These are phyloP conservation scores for Hartigia nigra DNA, from an alignment of 2,888 invertebrate genomes.

Conservation along the genomic window DNA sequence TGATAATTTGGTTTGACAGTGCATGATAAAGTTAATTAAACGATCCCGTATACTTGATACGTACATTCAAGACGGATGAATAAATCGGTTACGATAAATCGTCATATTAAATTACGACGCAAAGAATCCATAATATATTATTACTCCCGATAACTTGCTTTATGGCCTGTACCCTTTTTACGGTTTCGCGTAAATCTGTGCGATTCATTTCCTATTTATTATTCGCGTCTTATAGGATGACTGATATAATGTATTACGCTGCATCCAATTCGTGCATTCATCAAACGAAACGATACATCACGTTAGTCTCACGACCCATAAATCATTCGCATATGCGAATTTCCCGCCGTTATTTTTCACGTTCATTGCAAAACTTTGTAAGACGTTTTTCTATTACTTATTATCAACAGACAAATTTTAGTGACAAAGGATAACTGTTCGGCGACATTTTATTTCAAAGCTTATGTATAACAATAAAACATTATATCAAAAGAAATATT, in stretches of 20 bases:
- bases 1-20: neutral
- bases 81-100: neutral
- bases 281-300: neutral
- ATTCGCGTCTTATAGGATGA: neutral
- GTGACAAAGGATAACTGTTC: neutral
- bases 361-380: neutral
- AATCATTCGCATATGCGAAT: neutral
- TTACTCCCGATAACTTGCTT: neutral
- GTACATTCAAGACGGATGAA: neutral
- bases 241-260: neutral
- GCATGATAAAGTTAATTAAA: neutral
- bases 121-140: neutral
- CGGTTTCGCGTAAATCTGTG: neutral
- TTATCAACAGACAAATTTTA: neutral
- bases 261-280: neutral
- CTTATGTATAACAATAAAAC: neutral
- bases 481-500: neutral
- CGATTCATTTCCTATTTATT: neutral
- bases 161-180: neutral
- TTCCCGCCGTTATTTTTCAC: neutral
- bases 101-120: neutral
- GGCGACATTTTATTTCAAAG: neutral
- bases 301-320: neutral
- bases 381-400: neutral
- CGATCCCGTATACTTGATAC: neutral